These are phyloP conservation scores for Stictocephala bisonia DNA, from an alignment of 2,888 invertebrate species.

Conservation along the genomic window DNA sequence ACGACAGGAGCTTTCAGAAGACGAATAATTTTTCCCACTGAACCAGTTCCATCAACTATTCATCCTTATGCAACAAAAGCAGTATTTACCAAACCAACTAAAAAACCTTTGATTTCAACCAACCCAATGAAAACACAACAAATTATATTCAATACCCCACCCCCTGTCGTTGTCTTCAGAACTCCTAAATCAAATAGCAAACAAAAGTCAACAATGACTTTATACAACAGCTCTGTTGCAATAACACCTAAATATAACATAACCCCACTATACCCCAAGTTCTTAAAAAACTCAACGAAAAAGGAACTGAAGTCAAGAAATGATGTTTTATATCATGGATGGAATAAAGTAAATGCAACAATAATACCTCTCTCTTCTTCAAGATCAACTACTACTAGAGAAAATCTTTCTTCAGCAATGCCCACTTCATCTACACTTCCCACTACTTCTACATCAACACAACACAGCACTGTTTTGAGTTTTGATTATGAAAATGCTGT, in stretches of 20 bases:
- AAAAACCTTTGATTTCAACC: not conserved
- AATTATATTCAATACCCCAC: constrained; percentile 28
- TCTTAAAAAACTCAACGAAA: not conserved
- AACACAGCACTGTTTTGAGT: too few relatives aligned
- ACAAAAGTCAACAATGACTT: not conserved
- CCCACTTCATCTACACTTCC: not conserved
- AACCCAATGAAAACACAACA: not conserved
- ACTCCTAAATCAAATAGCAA: not conserved
- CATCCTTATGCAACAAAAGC: too few relatives aligned
- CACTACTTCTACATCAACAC: too few relatives aligned
- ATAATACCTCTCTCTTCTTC: not conserved
- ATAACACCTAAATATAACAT: too few relatives aligned
- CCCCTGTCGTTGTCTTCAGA: constrained; percentile 10
- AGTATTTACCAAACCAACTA: not conserved
- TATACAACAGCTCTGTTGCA: too few relatives aligned
- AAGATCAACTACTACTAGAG: not conserved
- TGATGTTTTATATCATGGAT: constrained; percentile 7
- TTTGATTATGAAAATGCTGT: too few relatives aligned
- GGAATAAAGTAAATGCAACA: constrained; percentile 1
- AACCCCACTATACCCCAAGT: not conserved
- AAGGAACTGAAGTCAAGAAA: constrained; percentile 14
- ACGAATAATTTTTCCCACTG: too few relatives aligned
- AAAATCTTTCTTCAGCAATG: not conserved
- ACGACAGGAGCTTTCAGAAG: too few relatives aligned
- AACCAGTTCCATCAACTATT: too few relatives aligned